Evolutionary conservation across 2,113 vertebrate genomes (phyloP), one percentile per base, ranked within the genome.

Genomic region (Anguilla japonica): DNA sequence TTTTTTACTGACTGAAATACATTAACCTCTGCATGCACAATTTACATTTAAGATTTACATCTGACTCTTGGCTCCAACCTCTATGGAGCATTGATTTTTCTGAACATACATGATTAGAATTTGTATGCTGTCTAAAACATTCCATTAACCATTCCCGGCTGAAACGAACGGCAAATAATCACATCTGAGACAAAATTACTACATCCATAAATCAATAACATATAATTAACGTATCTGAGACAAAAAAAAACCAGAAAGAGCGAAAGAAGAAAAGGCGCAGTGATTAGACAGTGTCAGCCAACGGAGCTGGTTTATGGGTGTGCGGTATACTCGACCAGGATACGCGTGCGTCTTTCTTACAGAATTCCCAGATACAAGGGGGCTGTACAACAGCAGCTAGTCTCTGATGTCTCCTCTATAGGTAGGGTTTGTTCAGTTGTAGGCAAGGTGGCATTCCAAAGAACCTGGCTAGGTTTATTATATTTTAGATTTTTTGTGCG

Each of bases 401-500:
- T 50, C 41, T 43, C 20, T 15, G 14, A 53, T 26, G 26, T 41
- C 26, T 43, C 13, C 46, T 82, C 46, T 53, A 50, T n/a, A 84
- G 87, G 88, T 94, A 93, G 91, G 88, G 87, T 89, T 91, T 92
- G 85, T 93, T 92, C 83, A 85, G 88, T 92, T 39, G 87, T 92
- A 90, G 91, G 89, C 85, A 82, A 56, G 91, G 87, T 89, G 89
- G 83, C 88, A 88, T 92, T 91, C 90, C 91, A 89, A 85, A 91
- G 91, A 91, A 89, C 83, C 91, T 91, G 91, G 89, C 90, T 90
- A 82, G 87, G 39, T 40, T 84, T 53, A 88, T 90, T 84, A 88
- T 90, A 89, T 89, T 91, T 88, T 94, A 83, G 88, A 86, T 89
- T 92, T 91, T 85, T 93, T 91, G 88, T 93, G 91, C 91, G 89